phyloP scores from a whole-genome alignment of 1,140 invertebrate genomes.

The Episyrphus balteatus region DNA sequence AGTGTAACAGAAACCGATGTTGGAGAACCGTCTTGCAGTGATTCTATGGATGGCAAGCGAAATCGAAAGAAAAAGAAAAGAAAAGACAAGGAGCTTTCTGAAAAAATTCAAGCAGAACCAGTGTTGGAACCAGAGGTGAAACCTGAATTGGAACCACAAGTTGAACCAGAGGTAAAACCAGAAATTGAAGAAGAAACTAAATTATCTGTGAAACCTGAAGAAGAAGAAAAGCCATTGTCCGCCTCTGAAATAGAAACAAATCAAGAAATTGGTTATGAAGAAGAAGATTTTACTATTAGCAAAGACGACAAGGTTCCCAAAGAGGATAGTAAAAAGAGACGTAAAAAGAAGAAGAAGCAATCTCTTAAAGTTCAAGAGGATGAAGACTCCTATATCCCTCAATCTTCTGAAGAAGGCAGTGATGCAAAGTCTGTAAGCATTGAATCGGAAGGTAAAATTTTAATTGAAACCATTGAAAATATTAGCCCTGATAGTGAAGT shows the following conservation, averaged over 20 bases:
- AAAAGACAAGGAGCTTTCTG: conserved; percentile 15
- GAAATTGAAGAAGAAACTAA: conserved; percentile 21
- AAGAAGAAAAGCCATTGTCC: conserved; percentile 3
- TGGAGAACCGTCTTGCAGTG: not conserved
- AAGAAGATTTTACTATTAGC: conserved; percentile 42
- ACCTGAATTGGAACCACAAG: conserved; percentile 16
- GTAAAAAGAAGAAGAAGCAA: conserved; percentile 41
- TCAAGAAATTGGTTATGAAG: conserved; percentile 41
- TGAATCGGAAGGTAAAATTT: conserved; percentile 14
- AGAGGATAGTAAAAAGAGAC: conserved; percentile 23
- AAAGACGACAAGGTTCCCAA: conserved; percentile 30
- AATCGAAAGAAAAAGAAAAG: conserved; percentile 38
- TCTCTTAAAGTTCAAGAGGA: conserved; percentile 29
- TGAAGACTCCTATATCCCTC: conserved; percentile 36
- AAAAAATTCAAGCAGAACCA: conserved; percentile 5
- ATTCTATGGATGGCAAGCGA: conserved; percentile 25
- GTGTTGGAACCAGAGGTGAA: conserved; percentile 12
- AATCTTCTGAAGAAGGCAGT: conserved; percentile 25
- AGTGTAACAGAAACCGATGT: conserved; percentile 3
- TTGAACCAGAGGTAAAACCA: conserved; percentile 15
- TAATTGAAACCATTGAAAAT: conserved; percentile 22
- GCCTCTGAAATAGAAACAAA: conserved; percentile 14
- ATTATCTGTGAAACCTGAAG: conserved; percentile 12
- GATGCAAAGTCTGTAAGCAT: conserved; percentile 8
- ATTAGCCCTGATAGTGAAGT: conserved; percentile 27